phyloP scores from a whole-genome alignment of 2,797 vertebrate species.

The Luscinia luscinia region DNA sequence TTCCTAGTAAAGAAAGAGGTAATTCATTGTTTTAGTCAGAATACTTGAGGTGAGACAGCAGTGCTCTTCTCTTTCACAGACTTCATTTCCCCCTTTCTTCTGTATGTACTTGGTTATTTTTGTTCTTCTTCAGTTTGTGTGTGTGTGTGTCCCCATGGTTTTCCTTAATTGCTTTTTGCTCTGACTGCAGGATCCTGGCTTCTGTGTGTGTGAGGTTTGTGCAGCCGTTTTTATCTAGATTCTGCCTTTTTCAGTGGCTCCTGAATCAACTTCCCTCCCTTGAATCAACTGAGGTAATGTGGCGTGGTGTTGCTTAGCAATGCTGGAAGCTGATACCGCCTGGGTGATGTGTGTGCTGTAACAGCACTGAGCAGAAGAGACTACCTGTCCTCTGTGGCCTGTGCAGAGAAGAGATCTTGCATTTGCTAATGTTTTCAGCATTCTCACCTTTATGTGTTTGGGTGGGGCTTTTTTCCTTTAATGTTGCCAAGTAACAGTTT shows the following conservation, averaged over 20 bases:
- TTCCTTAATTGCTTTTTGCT: slow-evolving; percentile 12
- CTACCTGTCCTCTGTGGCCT: not conserved
- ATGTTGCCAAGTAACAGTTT: not conserved
- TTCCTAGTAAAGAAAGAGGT: not conserved
- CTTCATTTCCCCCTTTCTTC: not conserved
- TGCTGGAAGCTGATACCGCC: not conserved
- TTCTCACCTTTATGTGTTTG: not conserved
- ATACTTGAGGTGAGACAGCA: not conserved
- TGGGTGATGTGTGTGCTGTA: not conserved
- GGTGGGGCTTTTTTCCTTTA: not conserved
- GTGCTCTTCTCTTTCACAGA: not conserved
- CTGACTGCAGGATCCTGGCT: not conserved
- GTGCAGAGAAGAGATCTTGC: not conserved
- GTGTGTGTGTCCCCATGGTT: not conserved
- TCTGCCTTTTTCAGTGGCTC: slow-evolving; percentile 32
- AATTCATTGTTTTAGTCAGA: not conserved
- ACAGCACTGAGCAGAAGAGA: not conserved
- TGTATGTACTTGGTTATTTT: not conserved
- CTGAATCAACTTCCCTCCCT: slow-evolving; percentile 37
- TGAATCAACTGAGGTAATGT: slow-evolving; percentile 41
- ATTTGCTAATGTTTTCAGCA: not conserved
- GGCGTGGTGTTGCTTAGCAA: slow-evolving; percentile 66
- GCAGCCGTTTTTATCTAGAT: slow-evolving; percentile 18
- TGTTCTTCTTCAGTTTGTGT: not conserved
- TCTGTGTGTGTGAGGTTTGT: not conserved